Evolutionary conservation across 2,113 vertebrate genomes (phyloP).

Genomic region (Micronycteris hirsuta): DNA sequence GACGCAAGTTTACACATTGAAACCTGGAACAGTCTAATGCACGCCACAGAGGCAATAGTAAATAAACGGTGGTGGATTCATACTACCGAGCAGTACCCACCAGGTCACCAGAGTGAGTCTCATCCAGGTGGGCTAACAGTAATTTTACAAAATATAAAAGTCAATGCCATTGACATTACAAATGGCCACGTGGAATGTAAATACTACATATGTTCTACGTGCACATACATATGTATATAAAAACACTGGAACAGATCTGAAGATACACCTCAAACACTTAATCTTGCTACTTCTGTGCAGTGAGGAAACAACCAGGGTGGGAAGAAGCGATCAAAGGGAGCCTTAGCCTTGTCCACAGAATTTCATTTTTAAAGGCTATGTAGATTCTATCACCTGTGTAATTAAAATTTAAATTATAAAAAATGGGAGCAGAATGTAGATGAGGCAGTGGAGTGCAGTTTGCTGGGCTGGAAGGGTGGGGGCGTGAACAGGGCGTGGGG

Average conservation of each 20-base stretch:
- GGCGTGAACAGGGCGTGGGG: background rate
- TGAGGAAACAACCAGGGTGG: background rate
- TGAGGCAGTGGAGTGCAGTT: background rate
- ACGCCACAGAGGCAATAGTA: background rate
- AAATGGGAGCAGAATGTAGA: background rate
- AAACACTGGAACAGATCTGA: background rate
- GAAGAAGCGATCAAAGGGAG: background rate
- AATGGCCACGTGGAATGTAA: background rate
- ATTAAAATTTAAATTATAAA: slow-evolving; percentile 29
- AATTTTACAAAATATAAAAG: background rate
- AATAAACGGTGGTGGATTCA: background rate
- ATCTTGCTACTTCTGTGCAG: background rate
- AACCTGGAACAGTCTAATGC: background rate
- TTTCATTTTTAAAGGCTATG: background rate
- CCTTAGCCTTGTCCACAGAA: background rate
- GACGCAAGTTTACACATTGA: background rate
- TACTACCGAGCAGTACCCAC: fast-evolving
- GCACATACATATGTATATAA: background rate
- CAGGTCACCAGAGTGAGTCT: background rate
- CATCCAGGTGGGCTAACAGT: background rate
- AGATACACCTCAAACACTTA: background rate
- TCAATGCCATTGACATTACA: background rate
- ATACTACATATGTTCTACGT: background rate
- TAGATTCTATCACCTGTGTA: background rate
- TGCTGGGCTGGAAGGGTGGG: background rate